Evolutionary conservation across 2,888 invertebrate species (phyloP), one percentile per base, ranked within the genome.

Genomic region (Andrena trimmerana): DNA sequence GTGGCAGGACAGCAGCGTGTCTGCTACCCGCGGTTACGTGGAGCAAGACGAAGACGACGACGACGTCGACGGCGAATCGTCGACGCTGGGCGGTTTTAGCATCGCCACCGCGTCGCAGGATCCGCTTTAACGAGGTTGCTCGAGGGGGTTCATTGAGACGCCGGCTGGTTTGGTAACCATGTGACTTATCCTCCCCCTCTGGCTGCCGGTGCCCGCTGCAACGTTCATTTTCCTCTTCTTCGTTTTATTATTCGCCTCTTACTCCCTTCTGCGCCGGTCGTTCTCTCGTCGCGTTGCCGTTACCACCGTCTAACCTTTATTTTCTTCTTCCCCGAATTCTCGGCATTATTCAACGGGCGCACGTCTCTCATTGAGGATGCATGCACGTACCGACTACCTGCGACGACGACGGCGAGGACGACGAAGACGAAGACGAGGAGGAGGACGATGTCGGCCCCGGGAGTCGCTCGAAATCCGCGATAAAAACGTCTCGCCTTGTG

Each of bases 71-170:
- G 72, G 67, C 31, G 36, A 54, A 29, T 5, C 48, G 57, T 50
- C 69, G 73, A 65, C 57, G 68, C 2, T 3, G 24, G 79, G 68
- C 73, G 77, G 73, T 78, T 85, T 62, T 69, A 70, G 59, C 63
- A 72, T 63, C 79, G 77, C 50, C 82, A 57, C 31, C 52, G 29
- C 36, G 78, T 77, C 77, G 73, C 78, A 62, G 81, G 84, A 90
- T 87, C 83, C 86, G 88, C 82, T 91, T 90, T 90, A 92, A 91
- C 91, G 92, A 92, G 90, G 81, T 85, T 81, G 79, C 88, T 84
- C 75, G 81, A 84, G 89, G 86, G 88, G 86, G 77, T 84, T 87
- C 89, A 89, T 85, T 88, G 85, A 86, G 88, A 89, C 83, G 85
- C 83, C 83, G 85, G 86, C 84, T 89, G 86, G 86, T 90, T 89